Evolutionary conservation across 2,113 vertebrate genomes (phyloP).

Genomic region (Sakesphorus luctuosus): DNA sequence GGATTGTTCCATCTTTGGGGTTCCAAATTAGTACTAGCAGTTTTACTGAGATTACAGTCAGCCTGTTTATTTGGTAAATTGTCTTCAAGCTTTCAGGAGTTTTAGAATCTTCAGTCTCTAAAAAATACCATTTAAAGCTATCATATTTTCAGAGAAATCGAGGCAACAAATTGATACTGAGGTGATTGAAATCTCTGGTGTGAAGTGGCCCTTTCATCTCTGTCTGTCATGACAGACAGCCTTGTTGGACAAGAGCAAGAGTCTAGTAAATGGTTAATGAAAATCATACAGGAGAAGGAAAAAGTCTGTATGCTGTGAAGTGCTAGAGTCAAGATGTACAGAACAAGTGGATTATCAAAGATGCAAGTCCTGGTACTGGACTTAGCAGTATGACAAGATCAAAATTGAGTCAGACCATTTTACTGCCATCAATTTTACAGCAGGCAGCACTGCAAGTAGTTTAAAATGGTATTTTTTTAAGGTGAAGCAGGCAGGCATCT

Average conservation of each 20-base stretch:
- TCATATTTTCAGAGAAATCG: background rate
- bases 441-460: background rate
- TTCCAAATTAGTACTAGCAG: background rate
- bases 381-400: background rate
- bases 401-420: conserved; percentile 30
- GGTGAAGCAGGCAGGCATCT: background rate
- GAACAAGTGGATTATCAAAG: conserved; percentile 3
- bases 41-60: background rate
- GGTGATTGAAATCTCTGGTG: background rate
- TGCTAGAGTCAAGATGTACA: background rate
- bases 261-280: background rate
- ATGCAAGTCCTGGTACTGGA: background rate
- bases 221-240: background rate
- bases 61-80: background rate
- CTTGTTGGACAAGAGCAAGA: background rate
- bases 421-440: conserved; percentile 25
- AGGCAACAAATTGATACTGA: background rate
- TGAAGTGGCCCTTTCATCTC: background rate
- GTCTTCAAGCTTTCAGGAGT: background rate
- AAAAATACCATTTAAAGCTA: background rate
- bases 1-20: background rate
- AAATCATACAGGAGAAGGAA: background rate
- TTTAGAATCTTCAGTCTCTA: background rate
- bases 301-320: background rate
- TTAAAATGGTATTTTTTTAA: background rate